Conservation (phyloP, 2,888 invertebrate species). For the Psylliodes chrysocephalus region DNA sequence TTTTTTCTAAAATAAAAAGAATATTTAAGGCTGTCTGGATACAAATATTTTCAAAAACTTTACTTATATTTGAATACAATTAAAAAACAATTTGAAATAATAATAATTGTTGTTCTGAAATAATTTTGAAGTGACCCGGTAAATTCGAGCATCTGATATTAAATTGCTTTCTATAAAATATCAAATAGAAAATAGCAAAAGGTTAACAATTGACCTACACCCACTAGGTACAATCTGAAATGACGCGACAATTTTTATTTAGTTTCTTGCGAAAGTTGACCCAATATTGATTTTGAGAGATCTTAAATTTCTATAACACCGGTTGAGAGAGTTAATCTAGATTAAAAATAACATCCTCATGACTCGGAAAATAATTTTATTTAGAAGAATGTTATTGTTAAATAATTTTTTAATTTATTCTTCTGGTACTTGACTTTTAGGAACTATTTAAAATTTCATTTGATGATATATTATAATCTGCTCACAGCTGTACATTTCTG, state of each 20-base stretch:
- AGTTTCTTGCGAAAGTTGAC: conserved; percentile 26
- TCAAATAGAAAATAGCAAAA: conserved; percentile 24
- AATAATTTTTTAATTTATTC: conserved; percentile 2
- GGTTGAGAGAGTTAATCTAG: neutral
- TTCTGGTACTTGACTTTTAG: conserved; percentile 13
- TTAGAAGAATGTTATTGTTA: too few relatives aligned
- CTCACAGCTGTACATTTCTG: conserved; percentile 39
- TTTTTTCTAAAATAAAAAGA: too few relatives aligned
- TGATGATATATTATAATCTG: neutral
- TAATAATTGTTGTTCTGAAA: too few relatives aligned
- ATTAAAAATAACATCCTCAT: neutral
- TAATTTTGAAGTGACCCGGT: neutral
- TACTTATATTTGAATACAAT: too few relatives aligned
- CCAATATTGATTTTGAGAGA: conserved; percentile 1
- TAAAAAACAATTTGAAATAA: too few relatives aligned
- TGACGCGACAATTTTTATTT: conserved; percentile 24
- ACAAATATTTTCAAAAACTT: too few relatives aligned
- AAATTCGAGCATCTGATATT: conserved; percentile 9
- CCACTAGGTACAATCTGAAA: conserved; percentile 17
- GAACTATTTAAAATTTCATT: conserved; percentile 7
- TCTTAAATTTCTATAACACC: neutral
- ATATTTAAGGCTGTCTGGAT: too few relatives aligned
- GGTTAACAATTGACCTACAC: conserved; percentile 30
- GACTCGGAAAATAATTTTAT: too few relatives aligned
- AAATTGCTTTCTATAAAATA: conserved; percentile 18